These are phyloP conservation scores for Lethenteron reissneri DNA, from an alignment of 2,113 vertebrate genomes.

Conservation along the genomic window DNA sequence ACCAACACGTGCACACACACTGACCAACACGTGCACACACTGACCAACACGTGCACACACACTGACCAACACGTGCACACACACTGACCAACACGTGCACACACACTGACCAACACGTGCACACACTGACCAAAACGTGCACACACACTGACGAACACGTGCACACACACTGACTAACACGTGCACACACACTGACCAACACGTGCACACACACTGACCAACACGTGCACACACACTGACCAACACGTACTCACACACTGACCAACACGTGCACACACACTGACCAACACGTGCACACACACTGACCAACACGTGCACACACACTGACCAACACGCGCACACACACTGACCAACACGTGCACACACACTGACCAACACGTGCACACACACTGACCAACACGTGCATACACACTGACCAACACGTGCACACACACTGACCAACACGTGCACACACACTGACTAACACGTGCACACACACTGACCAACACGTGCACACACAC, in stretches of 20 bases:
- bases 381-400: neutral
- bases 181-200: too few relatives aligned
- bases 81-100: neutral
- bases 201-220: too few relatives aligned
- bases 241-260: neutral
- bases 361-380: neutral
- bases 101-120: neutral
- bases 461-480: neutral
- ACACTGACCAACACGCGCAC: neutral
- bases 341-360: neutral
- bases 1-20: neutral
- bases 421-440: neutral
- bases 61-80: neutral
- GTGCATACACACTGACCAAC: neutral
- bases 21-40: neutral
- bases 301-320: neutral
- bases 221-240: too few relatives aligned
- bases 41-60: neutral
- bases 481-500: neutral
- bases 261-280: neutral
- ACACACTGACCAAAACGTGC: too few relatives aligned
- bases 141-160: too few relatives aligned
- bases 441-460: neutral
- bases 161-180: too few relatives aligned
- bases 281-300: neutral